Evolutionary conservation across 2,113 vertebrate species (phyloP), one percentile per base, ranked within the genome.

Genomic region (Pedionomus torquatus): DNA sequence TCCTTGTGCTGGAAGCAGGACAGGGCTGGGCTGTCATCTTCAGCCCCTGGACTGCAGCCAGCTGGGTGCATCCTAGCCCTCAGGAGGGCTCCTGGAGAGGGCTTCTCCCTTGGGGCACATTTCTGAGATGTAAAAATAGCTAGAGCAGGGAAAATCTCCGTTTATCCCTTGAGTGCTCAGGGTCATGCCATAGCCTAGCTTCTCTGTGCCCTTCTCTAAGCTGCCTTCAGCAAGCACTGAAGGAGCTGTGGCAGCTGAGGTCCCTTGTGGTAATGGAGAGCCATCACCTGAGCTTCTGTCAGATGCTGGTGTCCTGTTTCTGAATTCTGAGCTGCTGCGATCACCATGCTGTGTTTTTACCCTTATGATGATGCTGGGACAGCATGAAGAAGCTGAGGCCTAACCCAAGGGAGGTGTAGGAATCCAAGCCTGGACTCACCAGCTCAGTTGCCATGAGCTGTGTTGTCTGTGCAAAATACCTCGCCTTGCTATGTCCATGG

Each of bases 201-300:
- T 77, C 1, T 2, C 43, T 0, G 0, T 35, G 65, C 44, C 79
- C 35, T 26, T 57, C 0, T 54, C 28, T 17, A 13, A 46, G 37
- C 31, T 51, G 13, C 10, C 17, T 76, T 71, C 23, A 35, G 58
- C 0, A 5, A 65, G 44, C 41, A 23, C 21, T 66, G 60, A 82
- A 78, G 64, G 69, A 87, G 33, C 57, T 79, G 57, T 2, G 18
- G 55, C 41, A 87, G 52, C 17, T 60, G 61, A 82, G 17, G 11
- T 79, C 30, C 30, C 33, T 44, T 71, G 65, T 25, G 19, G n/a
- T 16, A 7, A 31, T 2, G 21, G 24, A 31, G 11, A 44, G 26
- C 58, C 33, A 15, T 72, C 55, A 44, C 17, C 49, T 39, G 72
- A 25, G 35, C 55, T 81, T 49, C 60, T 65, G 9, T 54, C 66